Evolutionary conservation across 2,888 invertebrate species (phyloP).

Genomic region (Vesta saturnalis): DNA sequence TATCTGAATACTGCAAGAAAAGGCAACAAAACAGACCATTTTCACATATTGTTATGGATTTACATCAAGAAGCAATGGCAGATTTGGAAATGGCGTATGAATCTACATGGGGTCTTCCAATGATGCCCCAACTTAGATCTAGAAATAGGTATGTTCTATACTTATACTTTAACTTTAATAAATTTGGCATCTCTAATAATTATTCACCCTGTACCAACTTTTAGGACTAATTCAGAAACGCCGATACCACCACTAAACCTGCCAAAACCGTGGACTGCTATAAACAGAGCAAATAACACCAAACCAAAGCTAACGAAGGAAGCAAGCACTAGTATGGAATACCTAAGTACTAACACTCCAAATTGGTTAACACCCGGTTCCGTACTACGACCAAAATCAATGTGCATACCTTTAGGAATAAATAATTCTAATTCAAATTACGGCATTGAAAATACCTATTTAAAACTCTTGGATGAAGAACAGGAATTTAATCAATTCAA

Average conservation of each 20-base stretch:
- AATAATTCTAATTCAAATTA: constrained; percentile 18
- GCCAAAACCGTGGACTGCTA: constrained; percentile 56
- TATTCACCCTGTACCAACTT: no score
- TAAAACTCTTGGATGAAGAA: constrained; percentile 10
- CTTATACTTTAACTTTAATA: background rate
- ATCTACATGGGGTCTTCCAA: constrained; percentile 57
- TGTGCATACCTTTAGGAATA: constrained; percentile 54
- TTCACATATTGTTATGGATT: constrained; percentile 70
- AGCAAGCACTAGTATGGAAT: constrained; percentile 65
- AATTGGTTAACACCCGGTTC: constrained; percentile 64
- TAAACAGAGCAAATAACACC: constrained; percentile 39
- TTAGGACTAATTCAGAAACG: background rate
- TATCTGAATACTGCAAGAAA: constrained; percentile 68
- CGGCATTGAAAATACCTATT: background rate
- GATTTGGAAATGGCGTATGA: constrained; percentile 55
- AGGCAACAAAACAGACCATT: constrained; percentile 68
- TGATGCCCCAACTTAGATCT: constrained; percentile 54
- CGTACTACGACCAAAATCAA: constrained; percentile 62
- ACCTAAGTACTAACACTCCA: constrained; percentile 64
- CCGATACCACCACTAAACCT: constrained; percentile 45
- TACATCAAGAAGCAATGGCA: constrained; percentile 66
- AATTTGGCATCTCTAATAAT: no score
- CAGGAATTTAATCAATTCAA: constrained; percentile 7
- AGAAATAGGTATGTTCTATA: constrained; percentile 54
- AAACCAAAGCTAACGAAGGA: constrained; percentile 60